Conservation (phyloP, 2,888 invertebrate species). For the Noctua janthe region DNA sequence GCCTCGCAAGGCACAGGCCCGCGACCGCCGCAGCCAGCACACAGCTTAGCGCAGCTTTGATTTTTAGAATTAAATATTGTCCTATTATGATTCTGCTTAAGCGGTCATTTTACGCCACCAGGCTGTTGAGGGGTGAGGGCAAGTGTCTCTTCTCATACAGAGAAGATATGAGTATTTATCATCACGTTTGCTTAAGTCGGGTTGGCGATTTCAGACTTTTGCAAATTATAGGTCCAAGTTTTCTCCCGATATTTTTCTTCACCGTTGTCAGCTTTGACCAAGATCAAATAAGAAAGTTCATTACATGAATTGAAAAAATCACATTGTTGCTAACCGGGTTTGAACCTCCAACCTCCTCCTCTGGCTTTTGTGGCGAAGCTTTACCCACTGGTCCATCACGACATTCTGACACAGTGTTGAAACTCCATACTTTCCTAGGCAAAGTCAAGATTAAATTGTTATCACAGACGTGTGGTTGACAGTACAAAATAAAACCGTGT, state of each 20-base stretch:
- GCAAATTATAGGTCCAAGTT: neutral
- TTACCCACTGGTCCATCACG: neutral
- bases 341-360: neutral
- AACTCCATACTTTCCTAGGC: neutral
- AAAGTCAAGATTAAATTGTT: neutral
- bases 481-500: slow-evolving; percentile 35
- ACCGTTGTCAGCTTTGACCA: too few species aligned
- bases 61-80: too few species aligned
- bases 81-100: neutral
- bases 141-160: neutral
- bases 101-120: neutral
- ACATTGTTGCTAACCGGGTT: too few species aligned
- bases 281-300: too few species aligned
- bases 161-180: neutral
- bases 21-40: too few species aligned
- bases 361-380: neutral
- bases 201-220: neutral
- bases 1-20: too few species aligned
- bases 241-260: too few species aligned
- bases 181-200: neutral
- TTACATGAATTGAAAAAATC: too few species aligned
- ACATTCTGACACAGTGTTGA: neutral
- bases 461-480: neutral
- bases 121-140: neutral
- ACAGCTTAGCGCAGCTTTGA: too few species aligned